These are phyloP conservation scores for Euwallacea similis DNA, from an alignment of 1,140 invertebrate genomes.

Conservation along the genomic window DNA sequence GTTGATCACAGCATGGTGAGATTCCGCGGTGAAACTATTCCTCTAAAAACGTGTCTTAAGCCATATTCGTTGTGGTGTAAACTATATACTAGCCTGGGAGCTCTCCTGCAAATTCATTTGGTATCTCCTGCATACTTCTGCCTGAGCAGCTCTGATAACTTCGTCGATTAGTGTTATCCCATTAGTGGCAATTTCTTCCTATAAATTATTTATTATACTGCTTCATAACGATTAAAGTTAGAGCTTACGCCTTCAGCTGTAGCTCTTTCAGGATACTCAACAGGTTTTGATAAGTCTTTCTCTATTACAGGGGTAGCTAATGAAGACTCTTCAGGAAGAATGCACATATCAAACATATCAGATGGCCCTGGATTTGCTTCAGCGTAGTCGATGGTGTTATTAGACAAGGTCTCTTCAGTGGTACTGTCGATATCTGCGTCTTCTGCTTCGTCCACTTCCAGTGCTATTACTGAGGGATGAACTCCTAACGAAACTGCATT, in stretches of 20 bases:
- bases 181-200: background rate
- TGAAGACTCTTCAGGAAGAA: slow-evolving; percentile 34
- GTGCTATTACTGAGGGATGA: slow-evolving; percentile 48
- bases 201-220: background rate
- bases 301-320: background rate
- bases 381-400: slow-evolving; percentile 36
- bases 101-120: too few species aligned
- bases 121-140: background rate
- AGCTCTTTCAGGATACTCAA: background rate
- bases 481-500: slow-evolving; percentile 42
- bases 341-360: slow-evolving; percentile 34
- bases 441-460: slow-evolving; percentile 45
- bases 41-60: too few species aligned
- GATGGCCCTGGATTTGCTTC: slow-evolving; percentile 38
- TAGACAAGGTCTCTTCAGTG: slow-evolving; percentile 24
- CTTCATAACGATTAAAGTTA: background rate
- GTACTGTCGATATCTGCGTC: slow-evolving; percentile 43
- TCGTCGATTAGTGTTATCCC: background rate
- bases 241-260: background rate
- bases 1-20: background rate
- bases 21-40: too few species aligned
- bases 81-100: too few species aligned
- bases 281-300: background rate
- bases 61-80: too few species aligned
- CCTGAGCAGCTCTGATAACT: background rate